These are phyloP conservation scores for Brevipalpus yothersi DNA, from an alignment of 1,140 invertebrate species.

Conservation along the genomic window DNA sequence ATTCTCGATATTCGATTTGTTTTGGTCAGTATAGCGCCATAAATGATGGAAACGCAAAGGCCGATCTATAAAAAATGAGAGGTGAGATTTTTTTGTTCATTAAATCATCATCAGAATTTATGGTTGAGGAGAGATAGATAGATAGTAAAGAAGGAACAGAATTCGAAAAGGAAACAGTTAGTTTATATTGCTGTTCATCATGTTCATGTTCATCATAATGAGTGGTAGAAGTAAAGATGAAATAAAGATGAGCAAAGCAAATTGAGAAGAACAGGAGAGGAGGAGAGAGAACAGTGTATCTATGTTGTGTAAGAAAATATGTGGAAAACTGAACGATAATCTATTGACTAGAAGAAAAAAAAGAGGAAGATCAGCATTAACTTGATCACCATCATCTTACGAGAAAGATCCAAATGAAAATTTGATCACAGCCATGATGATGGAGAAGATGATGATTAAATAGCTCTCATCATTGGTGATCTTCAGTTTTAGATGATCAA, in stretches of 20 bases:
- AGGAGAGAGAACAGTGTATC: no score
- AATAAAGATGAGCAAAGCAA: background rate
- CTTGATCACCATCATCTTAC: no score
- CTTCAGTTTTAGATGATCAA: no score
- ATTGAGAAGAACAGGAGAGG: background rate
- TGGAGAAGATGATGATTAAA: no score
- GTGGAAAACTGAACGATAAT: no score
- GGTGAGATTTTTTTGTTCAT: background rate
- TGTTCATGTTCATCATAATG: background rate
- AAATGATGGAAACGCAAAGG: constrained; percentile 72
- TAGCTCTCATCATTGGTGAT: no score
- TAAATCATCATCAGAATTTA: background rate
- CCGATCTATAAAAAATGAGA: constrained; percentile 24
- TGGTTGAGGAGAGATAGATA: background rate
- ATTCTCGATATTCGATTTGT: constrained; percentile 74
- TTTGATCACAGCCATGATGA: no score
- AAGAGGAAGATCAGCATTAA: no score
- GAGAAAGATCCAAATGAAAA: no score
- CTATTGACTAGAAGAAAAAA: no score
- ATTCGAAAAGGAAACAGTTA: background rate
- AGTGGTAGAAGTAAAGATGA: background rate
- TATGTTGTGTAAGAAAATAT: no score
- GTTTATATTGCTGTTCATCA: background rate
- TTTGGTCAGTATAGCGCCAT: constrained; percentile 68
- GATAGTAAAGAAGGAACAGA: background rate